Evolutionary conservation across 2,797 vertebrate genomes (phyloP).

Genomic region (Glyptemys insculpta): DNA sequence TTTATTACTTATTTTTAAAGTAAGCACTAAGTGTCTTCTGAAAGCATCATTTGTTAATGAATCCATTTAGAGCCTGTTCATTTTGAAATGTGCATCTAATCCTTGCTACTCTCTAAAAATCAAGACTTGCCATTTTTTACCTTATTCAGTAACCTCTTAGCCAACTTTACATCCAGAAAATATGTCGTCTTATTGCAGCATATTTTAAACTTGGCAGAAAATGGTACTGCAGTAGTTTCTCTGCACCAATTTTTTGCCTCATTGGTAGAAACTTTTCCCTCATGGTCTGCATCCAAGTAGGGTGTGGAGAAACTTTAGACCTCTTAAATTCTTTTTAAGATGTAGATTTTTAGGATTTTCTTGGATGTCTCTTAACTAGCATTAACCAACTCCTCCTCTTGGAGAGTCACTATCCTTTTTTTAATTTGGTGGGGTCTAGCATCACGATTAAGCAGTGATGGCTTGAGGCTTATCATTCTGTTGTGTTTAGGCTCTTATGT

Average conservation of each 20-base stretch:
- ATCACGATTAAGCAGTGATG: neutral
- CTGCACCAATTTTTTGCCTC: conserved; percentile 47
- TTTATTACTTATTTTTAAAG: neutral
- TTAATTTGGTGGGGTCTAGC: neutral
- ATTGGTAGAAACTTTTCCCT: neutral
- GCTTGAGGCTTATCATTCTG: neutral
- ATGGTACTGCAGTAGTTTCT: conserved; percentile 65
- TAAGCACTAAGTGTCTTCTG: neutral
- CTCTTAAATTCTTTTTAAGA: neutral
- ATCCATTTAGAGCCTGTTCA: conserved; percentile 34
- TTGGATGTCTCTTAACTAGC: neutral
- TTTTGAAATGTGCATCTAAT: conserved; percentile 35
- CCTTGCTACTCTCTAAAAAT: conserved; percentile 8
- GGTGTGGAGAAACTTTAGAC: neutral
- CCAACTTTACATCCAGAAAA: conserved; percentile 65
- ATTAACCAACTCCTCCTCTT: neutral
- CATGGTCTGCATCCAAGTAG: neutral
- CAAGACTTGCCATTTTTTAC: conserved; percentile 54
- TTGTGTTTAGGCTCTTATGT: neutral
- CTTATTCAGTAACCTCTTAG: conserved; percentile 59
- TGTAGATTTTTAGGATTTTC: neutral
- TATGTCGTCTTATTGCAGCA: conserved; percentile 44
- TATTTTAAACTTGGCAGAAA: conserved; percentile 67
- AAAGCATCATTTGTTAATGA: neutral
- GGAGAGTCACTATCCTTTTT: neutral